Percentiles rank a stretch among this genome's conserved stretches.
phyloP scores from a whole-genome alignment of 2,797 vertebrate species.

The Epinephelus awoara region DNA sequence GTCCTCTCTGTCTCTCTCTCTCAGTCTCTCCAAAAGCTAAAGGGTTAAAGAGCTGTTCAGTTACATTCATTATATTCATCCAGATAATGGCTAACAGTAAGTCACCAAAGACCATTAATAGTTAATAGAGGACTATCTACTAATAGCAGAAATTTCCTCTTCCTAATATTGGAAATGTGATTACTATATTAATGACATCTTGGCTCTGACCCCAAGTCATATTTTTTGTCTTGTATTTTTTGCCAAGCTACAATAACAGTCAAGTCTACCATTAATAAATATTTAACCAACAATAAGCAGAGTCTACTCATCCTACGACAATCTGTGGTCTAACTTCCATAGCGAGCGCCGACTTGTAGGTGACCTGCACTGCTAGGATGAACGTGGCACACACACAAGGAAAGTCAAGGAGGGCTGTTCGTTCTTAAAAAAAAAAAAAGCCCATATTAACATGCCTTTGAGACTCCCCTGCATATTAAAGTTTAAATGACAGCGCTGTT shows the following conservation, averaged over 20 bases:
- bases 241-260: constrained; percentile 81
- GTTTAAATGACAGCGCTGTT: constrained; percentile 58
- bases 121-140: constrained; percentile 80
- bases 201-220: constrained; percentile 44
- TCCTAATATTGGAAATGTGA: constrained; percentile 69
- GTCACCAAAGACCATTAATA: constrained; percentile 76
- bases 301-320: constrained; percentile 51
- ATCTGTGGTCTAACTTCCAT: constrained; percentile 29
- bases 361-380: constrained; percentile 43
- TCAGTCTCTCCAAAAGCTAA: constrained; percentile 60
- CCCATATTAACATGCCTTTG: constrained; percentile 54
- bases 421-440: constrained; percentile 41
- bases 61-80: constrained; percentile 76
- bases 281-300: constrained; percentile 62
- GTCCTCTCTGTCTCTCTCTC: constrained; percentile 44
- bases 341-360: constrained; percentile 30
- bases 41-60: constrained; percentile 67
- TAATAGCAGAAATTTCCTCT: constrained; percentile 79
- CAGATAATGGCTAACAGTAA: constrained; percentile 74
- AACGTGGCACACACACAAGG: constrained; percentile 26
- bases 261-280: constrained; percentile 75
- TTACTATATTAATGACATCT: constrained; percentile 63
- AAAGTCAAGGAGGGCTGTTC: constrained; percentile 50
- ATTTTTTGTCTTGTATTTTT: constrained; percentile 63
- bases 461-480: constrained; percentile 64